Evolutionary conservation across 2,888 invertebrate species (phyloP), one percentile per base, ranked within the genome.

Genomic region (Thyatira batis): DNA sequence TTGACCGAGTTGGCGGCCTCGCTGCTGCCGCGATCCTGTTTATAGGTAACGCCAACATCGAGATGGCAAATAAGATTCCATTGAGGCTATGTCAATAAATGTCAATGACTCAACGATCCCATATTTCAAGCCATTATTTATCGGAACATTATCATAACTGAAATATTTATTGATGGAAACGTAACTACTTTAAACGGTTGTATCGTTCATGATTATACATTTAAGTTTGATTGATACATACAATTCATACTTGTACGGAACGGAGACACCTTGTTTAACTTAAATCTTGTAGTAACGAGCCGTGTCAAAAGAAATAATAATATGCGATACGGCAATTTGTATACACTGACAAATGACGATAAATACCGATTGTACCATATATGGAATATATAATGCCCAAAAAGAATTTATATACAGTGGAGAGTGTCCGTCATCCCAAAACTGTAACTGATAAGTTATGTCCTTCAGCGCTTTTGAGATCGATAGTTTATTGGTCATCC

Each of bases 1-100:
- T 67, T 78, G 87, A 83, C 87, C 86, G 85, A 88, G 78, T 89
- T 89, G 84, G 87, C 89, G 63, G 61, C 64, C 64, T 58, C 65
- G 61, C 55, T 59, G 67, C 76, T 81, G 68, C 78, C 80, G 80
- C 79, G 74, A 80, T 81, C 75, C 69, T 65, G 56, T 62, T 62
- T 61, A 70, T 61, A 59, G 57, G 54, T 61, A 25, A 57, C 50
- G 51, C 44, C 50, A 46, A 60, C 43, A 39, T 51, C 57, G 64
- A 59, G 58, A 59, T 43, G 52, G 25, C 49, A 25, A 23, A 53
- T 50, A 54, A 55, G 53, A 56, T 55, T 59, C 54, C 54, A 69
- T 65, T 50, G 60, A 58, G 61, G 62, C 53, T 63, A 59, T 56
- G 57, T 69, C 69, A 72, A 72, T 68, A 73, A 67, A 72, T 63